Conservation (phyloP, 1,140 invertebrate genomes). For the Chelonus insularis region DNA sequence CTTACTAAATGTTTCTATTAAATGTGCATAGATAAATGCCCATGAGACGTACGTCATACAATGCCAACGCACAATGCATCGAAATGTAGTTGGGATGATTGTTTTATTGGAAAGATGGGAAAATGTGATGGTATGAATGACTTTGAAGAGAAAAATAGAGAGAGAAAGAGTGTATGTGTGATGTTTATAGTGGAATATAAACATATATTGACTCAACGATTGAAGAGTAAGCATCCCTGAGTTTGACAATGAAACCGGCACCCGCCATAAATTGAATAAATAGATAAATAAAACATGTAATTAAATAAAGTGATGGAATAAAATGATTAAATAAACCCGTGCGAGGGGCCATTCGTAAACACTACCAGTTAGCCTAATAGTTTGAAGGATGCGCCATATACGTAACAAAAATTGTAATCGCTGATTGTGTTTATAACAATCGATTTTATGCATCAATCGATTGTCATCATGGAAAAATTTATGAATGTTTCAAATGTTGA, state of each 20-base stretch:
- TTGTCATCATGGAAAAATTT: constrained; percentile 29
- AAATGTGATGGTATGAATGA: too few relatives aligned
- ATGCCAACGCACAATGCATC: too few relatives aligned
- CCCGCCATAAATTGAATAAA: constrained; percentile 8
- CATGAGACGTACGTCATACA: not conserved
- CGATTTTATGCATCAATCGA: not conserved
- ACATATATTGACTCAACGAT: constrained; percentile 11
- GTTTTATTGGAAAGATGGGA: too few relatives aligned
- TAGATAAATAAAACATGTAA: constrained; percentile 23
- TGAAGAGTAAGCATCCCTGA: constrained; percentile 16
- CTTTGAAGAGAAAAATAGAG: too few relatives aligned
- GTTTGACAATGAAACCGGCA: too few relatives aligned
- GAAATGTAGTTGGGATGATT: too few relatives aligned
- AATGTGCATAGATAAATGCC: not conserved
- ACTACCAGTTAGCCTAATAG: constrained; percentile 36
- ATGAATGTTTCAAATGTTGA: constrained; percentile 58
- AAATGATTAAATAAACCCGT: constrained; percentile 33
- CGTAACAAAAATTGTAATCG: constrained; percentile 26
- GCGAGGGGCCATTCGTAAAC: constrained; percentile 40
- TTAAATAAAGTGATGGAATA: constrained; percentile 8
- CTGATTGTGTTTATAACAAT: constrained; percentile 21
- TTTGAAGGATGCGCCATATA: constrained; percentile 30
- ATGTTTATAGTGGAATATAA: too few relatives aligned
- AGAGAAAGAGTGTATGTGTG: too few relatives aligned
- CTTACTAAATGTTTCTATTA: not conserved